Evolutionary conservation across 2,797 vertebrate genomes (phyloP), one percentile per base, ranked within the genome.

Genomic region (Peromyscus aztecus): DNA sequence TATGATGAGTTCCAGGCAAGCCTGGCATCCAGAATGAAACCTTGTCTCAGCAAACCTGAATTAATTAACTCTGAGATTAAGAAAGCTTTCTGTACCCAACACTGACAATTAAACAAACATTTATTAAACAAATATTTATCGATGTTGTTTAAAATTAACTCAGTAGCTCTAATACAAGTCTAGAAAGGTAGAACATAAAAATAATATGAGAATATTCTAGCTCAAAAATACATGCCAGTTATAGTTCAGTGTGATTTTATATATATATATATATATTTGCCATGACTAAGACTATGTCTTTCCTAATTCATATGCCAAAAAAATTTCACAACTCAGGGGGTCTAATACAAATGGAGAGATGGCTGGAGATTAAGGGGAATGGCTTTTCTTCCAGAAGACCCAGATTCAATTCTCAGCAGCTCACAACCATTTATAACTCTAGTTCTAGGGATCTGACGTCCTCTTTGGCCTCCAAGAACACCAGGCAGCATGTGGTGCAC

Each of bases 131-230:
- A 37, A 95, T 87, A 43, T 75, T 31, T 65, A 55, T 84, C 63
- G 63, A 24, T 95, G 19, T 61, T 84, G 69, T 6, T 90, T 90
- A 46, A 80, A 73, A 90, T 89, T 81, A 96, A 92, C 34, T 91
- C 12, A n/a, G 49, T 63, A 83, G 16, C 14, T 43, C 81, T 31
- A 63, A 11, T 63, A 43, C 3, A 29, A 43, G 59, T 43, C 4
- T 46, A 21, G 40, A 31, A 4, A 61, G 37, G 24, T 83, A 27
- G 27, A 63, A 19, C 2, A 10, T 43, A 27, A 43, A 75, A 43
- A 75, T 75, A 75, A 69, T n/a, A 69, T 75, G 73, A 43, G 40
- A 27, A 43, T 43, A 43, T 75, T 27, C 40, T 43, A 75, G 24
- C 37, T 75, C 73, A 75, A 75, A 75, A 75, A 43, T 43, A 6